Evolutionary conservation across 2,888 invertebrate species (phyloP).

Genomic region (Biston stratarius): DNA sequence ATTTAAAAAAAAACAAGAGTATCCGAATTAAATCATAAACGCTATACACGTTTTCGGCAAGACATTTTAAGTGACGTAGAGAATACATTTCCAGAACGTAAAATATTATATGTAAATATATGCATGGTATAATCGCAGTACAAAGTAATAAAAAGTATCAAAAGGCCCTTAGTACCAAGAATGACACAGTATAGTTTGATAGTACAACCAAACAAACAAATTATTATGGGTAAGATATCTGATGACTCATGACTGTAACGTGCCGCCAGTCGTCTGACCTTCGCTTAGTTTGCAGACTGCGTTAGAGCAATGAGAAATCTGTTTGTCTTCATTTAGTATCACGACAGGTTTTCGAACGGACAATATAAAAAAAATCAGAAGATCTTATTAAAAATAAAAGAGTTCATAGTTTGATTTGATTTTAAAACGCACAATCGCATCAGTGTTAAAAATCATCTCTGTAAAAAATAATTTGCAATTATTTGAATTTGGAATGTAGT

Average conservation of each 20-base stretch:
- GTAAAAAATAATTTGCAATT: background rate
- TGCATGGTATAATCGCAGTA: background rate
- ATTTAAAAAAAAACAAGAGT: no score
- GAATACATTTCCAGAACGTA: no score
- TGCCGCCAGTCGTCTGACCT: conserved; percentile 15
- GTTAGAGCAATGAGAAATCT: conserved; percentile 22
- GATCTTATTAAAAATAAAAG: background rate
- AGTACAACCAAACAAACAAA: background rate
- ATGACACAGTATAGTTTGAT: background rate
- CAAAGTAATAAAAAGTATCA: background rate
- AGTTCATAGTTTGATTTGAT: background rate
- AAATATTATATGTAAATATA: no score
- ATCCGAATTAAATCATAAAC: no score
- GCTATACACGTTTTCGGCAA: no score
- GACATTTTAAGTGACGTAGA: no score
- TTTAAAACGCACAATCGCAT: background rate
- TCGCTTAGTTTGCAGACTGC: conserved; percentile 23
- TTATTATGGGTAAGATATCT: conserved; percentile 14
- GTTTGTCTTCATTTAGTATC: conserved; percentile 26
- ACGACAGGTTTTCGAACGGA: conserved; percentile 5
- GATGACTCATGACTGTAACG: conserved; percentile 21
- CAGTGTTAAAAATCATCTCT: background rate
- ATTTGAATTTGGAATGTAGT: background rate
- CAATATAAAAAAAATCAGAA: background rate
- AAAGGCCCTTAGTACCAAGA: background rate